A percentile compares a stretch with the other conserved stretches of the same genome.
phyloP scores from a whole-genome alignment of 2,113 vertebrate species.

The Elaphurus davidianus region DNA sequence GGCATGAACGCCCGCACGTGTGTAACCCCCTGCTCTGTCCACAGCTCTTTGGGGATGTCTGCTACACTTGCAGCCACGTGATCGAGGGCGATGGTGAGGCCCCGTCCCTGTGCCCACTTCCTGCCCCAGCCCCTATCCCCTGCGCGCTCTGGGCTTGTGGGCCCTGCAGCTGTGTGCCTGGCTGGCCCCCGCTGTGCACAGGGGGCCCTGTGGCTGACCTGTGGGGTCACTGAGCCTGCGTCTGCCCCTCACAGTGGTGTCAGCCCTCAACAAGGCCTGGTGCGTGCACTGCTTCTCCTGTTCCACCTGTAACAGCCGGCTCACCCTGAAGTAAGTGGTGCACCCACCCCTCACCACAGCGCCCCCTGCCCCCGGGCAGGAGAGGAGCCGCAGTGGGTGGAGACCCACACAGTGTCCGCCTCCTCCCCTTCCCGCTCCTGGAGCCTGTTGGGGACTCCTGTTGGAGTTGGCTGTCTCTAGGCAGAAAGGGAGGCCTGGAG shows the following conservation, averaged over 20 bases:
- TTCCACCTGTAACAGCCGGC: slow-evolving; percentile 94
- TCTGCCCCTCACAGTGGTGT: slow-evolving; percentile 88
- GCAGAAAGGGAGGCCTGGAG: background rate
- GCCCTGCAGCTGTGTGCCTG: slow-evolving; percentile 70
- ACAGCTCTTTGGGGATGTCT: slow-evolving; percentile 96
- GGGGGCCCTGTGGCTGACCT: slow-evolving; percentile 64
- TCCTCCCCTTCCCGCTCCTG: background rate
- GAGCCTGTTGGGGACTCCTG: background rate
- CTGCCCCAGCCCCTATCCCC: background rate
- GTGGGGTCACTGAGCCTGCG: background rate
- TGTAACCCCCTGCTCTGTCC: slow-evolving; percentile 25
- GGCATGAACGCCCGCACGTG: rapidly evolving
- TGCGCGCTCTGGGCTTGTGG: background rate
- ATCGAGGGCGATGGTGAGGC: slow-evolving; percentile 96
- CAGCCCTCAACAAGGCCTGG: slow-evolving; percentile 97
- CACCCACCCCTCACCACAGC: too few species aligned
- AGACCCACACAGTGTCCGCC: background rate
- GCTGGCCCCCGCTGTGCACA: slow-evolving; percentile 59
- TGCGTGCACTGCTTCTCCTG: slow-evolving; percentile 96
- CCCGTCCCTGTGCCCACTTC: background rate
- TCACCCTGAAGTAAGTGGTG: slow-evolving; percentile 93
- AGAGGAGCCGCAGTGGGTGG: rapidly evolving
- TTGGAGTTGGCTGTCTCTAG: background rate
- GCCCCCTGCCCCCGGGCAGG: too few species aligned
- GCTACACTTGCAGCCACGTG: slow-evolving; percentile 96